phyloP scores from a whole-genome alignment of 2,888 invertebrate genomes.

The Drosophila helvetica region DNA sequence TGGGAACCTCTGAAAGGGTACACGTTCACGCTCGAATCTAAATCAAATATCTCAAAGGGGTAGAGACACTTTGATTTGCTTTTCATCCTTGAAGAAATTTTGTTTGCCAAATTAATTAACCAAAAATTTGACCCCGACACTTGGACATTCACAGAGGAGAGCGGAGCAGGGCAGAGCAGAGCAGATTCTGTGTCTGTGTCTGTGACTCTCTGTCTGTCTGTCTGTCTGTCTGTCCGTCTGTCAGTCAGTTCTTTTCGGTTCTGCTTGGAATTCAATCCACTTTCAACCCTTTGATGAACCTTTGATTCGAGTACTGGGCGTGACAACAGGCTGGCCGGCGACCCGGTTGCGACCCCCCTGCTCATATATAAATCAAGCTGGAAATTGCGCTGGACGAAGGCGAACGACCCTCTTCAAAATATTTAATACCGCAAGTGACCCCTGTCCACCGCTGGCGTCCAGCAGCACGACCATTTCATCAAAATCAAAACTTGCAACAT shows the following conservation, averaged over 20 bases:
- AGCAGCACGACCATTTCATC: conserved; percentile 34
- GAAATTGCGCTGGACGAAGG: conserved; percentile 53
- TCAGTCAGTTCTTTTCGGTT: not conserved
- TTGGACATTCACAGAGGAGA: not conserved
- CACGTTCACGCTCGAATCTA: not conserved
- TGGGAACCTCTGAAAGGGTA: not conserved
- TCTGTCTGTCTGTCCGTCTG: not conserved
- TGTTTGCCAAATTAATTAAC: conserved; percentile 50
- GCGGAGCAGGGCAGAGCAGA: no score
- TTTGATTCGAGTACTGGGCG: conserved; percentile 64
- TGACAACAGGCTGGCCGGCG: conserved; percentile 45
- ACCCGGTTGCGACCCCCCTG: conserved; percentile 5
- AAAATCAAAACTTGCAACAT: conserved; percentile 20
- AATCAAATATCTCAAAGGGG: not conserved
- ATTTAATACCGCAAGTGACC: conserved; percentile 82
- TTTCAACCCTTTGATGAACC: conserved; percentile 37
- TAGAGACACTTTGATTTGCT: not conserved
- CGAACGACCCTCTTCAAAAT: conserved; percentile 81
- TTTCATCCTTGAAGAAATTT: conserved; percentile 4
- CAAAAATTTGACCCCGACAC: conserved; percentile 51
- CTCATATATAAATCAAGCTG: conserved; percentile 69
- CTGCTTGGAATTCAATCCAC: not conserved
- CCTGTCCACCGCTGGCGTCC: conserved; percentile 65
- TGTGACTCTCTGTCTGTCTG: conserved; percentile 7
- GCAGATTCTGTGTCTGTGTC: not conserved